Conservation (phyloP, 2,888 invertebrate species). For the Cephus nigrinus region DNA sequence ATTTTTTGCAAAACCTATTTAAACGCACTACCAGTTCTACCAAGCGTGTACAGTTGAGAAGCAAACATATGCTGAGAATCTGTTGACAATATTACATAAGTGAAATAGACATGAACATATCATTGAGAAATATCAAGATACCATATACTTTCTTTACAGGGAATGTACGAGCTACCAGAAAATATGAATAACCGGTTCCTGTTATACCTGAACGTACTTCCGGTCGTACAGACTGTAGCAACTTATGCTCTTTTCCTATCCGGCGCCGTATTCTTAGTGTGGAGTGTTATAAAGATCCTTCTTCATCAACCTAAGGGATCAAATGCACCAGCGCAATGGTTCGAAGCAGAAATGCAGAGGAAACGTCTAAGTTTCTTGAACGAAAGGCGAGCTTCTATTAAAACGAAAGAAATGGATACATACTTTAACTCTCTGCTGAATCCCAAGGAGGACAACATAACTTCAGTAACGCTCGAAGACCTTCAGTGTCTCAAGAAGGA, state of each 20-base stretch:
- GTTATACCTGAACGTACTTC: constrained; percentile 79
- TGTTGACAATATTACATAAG: not conserved
- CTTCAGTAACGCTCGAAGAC: constrained; percentile 34
- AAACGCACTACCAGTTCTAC: not conserved
- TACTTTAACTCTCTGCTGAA: constrained; percentile 63
- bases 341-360: constrained; percentile 50
- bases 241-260: constrained; percentile 70
- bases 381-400: constrained; percentile 45
- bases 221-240: constrained; percentile 70
- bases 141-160: constrained; percentile 67
- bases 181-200: constrained; percentile 74
- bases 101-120: not conserved
- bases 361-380: constrained; percentile 50
- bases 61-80: not conserved
- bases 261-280: constrained; percentile 68
- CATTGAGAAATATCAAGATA: not conserved
- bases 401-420: constrained; percentile 62
- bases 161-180: constrained; percentile 76
- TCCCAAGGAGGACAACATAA: constrained; percentile 42
- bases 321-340: constrained; percentile 41
- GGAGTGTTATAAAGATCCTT: constrained; percentile 65
- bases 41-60: not conserved
- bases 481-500: constrained; percentile 33
- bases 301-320: constrained; percentile 42
- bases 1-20: not conserved